Percentiles rank a stretch among this genome's conserved stretches.
These are phyloP conservation scores for Caenorhabditis panamensis DNA, from an alignment of 2,888 invertebrate genomes.

Conservation along the genomic window DNA sequence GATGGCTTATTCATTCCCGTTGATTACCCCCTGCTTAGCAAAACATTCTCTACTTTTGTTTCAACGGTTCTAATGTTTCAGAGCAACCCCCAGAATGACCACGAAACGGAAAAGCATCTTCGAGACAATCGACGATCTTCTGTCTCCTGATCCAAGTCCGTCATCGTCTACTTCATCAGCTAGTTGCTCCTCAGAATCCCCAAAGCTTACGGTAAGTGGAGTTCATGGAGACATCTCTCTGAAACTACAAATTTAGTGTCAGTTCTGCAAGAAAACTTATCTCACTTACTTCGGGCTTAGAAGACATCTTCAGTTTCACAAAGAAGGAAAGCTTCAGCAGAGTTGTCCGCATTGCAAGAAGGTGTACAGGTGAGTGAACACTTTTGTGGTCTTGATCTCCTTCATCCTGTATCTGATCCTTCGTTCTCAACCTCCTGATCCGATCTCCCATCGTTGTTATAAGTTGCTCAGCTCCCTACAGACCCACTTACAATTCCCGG, in stretches of 20 bases:
- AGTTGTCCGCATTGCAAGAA: constrained; percentile 68
- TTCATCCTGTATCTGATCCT: not conserved
- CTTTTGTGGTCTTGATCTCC: not conserved
- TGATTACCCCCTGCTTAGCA: not conserved
- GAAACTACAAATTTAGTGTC: no score
- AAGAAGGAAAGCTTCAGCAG: constrained; percentile 67
- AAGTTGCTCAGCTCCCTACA: not conserved
- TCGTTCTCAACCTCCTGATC: not conserved
- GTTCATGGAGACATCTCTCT: no score
- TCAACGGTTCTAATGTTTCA: no score
- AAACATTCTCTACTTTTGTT: not conserved
- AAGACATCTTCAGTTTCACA: constrained; percentile 65
- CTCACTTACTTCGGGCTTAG: constrained; percentile 66
- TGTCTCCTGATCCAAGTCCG: constrained; percentile 40
- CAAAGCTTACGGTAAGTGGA: constrained; percentile 39
- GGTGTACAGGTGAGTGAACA: constrained; percentile 62
- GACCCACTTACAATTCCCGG: not conserved
- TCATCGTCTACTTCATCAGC: constrained; percentile 32
- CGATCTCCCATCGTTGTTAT: no score
- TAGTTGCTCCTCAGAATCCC: constrained; percentile 36
- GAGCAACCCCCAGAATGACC: not conserved
- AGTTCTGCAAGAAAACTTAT: constrained; percentile 64
- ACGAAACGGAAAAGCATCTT: constrained; percentile 56
- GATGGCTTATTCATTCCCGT: not conserved
- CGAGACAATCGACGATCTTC: constrained; percentile 57